Percentiles rank a stretch among this genome's conserved stretches.
These are phyloP conservation scores for Schizaphis graminum DNA, from an alignment of 2,888 invertebrate genomes.

Conservation along the genomic window DNA sequence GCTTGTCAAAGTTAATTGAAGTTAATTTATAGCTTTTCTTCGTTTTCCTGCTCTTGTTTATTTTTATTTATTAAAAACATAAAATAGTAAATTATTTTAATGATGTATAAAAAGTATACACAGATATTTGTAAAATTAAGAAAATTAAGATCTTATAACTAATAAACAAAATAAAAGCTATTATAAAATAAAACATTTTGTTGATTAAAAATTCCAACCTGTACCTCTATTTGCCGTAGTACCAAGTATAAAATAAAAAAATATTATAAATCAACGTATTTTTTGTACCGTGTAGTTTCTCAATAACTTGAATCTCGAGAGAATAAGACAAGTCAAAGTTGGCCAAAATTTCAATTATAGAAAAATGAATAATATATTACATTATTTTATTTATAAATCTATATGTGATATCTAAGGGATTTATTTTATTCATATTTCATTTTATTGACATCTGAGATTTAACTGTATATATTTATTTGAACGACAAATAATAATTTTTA, in stretches of 20 bases:
- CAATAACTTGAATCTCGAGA: background rate
- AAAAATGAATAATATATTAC: conserved; percentile 8
- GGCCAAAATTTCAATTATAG: background rate
- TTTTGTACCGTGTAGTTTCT: background rate
- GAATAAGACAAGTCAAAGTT: background rate
- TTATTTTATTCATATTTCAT: background rate
- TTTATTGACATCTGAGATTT: background rate
- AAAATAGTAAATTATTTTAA: background rate
- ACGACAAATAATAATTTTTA: background rate
- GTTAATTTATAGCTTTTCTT: background rate
- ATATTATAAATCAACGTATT: background rate
- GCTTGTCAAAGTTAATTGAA: background rate
- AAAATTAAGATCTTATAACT: background rate
- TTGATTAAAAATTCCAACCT: background rate
- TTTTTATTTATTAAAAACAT: background rate
- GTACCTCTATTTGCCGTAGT: background rate
- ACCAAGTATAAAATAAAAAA: background rate
- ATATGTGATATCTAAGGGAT: background rate
- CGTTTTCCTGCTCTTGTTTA: background rate
- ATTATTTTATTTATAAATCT: conserved; percentile 1
- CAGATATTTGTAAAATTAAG: background rate
- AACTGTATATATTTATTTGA: background rate
- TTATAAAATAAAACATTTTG: background rate
- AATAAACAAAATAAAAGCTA: background rate
- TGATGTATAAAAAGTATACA: background rate